Conservation (phyloP, 2,113 vertebrate genomes). For the rabbit (Oryctolagus cuniculus) region DNA sequence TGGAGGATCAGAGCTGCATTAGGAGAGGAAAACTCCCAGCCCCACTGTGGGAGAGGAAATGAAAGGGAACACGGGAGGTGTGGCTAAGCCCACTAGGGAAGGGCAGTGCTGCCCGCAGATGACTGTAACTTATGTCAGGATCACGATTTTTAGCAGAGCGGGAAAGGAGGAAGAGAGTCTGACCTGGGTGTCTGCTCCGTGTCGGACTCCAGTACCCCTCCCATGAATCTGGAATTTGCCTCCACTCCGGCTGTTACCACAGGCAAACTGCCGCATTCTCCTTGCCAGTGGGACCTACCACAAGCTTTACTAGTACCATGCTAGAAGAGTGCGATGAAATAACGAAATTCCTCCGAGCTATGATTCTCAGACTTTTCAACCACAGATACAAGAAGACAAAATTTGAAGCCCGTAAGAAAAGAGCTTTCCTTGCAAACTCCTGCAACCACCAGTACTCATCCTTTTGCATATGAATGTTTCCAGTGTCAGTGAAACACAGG, state of each 20-base stretch:
- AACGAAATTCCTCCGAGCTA: neutral
- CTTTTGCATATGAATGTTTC: neutral
- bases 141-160: no score
- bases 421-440: neutral
- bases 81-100: no score
- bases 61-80: no score
- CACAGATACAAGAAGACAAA: conserved; percentile 19
- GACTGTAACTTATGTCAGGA: no score
- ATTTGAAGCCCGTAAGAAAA: neutral
- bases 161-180: no score
- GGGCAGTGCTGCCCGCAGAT: no score
- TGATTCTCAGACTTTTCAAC: neutral
- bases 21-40: no score
- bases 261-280: neutral
- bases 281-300: neutral
- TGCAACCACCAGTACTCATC: neutral
- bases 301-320: neutral
- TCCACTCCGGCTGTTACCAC: neutral
- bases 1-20: no score
- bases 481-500: neutral
- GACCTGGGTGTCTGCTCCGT: no score
- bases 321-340: conserved; percentile 18
- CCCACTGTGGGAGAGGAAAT: no score
- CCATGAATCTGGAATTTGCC: neutral
- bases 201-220: no score